Base-by-base conservation (phyloP, 2,888 invertebrate species). In the Cephus pulcher region DNA sequence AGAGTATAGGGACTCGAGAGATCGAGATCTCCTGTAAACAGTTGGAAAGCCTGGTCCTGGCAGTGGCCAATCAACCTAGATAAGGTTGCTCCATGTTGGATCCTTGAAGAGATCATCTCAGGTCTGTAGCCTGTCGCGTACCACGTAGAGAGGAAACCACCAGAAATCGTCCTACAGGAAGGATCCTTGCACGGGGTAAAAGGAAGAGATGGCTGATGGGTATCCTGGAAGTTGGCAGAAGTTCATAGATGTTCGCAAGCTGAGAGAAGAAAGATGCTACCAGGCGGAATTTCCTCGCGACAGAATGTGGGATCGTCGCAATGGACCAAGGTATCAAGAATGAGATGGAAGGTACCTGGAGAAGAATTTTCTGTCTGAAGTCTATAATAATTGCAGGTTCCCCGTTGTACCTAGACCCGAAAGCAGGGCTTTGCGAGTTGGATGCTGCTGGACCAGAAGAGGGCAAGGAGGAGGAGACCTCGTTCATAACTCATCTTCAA, bases 401-500 rank as follows among this genome's bases (percentile, higher is more conserved):
- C 23, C 9, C 23, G 23, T 23, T 23, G 9, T 56, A 23, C 23
- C 56, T 23, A 23, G 56, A 56, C 23, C 9, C 9, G 56, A 23
- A 23, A 23, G 23, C 15, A 23, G 56, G 9, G 23, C 34, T 34
- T 23, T 23, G 6, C 35, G 11, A 12, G 32, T 12, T 69, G 75
- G 75, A 80, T 80, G 80, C 79, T 74, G 77, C 74, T 76, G 79
- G 77, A 79, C 80, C 80, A 73, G 80, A 76, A 79, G 78, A 80
- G 75, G 77, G 76, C 76, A 73, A 75, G 78, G 30, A 34, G 37
- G 79, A 34, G 34, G 70, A 70, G 34, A 34, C 75, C 56, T 80
- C 84, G 88, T 86, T 89, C 89, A 89, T 89, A 89, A 90, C 88
- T 90, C 88, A 89, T 88, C 83, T 84, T 85, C 84, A 86, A 82